Evolutionary conservation across 2,113 vertebrate genomes (phyloP), one percentile per base, ranked within the genome.

Genomic region (Ardeotis arabs): DNA sequence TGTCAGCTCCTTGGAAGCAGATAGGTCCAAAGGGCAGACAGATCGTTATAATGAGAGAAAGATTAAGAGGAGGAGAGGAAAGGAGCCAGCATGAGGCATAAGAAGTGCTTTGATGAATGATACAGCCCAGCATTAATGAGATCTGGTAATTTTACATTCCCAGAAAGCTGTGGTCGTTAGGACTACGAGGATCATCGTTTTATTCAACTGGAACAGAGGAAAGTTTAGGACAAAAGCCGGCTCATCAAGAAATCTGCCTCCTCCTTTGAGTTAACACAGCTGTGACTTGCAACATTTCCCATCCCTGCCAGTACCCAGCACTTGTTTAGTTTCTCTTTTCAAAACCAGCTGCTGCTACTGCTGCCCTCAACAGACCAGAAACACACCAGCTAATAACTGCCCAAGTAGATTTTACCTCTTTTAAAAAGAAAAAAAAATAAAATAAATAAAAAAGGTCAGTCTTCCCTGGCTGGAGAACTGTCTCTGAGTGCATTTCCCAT

Each of bases 91-190:
- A 49, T 73, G 95, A 94, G 70, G 80, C 53, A 13, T 35, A 87
- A 96, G 90, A 28, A 95, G 77, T 3, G 60, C 95, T 96, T 97
- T 97, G 96, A 96, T 96, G 96, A 94, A 95, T 92, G 96, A 94
- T 96, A 95, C 76, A 91, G 97, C 90, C 95, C 66, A 79, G 92
- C 95, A 97, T 96, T 97, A 98, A 98, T 98, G 97, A 98, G 97
- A 98, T 94, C 68, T 90, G 94, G 93, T 96, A 85, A 89, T 96
- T 95, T 98, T 94, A 98, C 87, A 83, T 91, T 78, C 89, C 93
- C 84, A 88, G 89, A 93, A 93, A 92, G 94, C 82, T 49, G 4
- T 24, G 87, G 84, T 52, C 16, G 31, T 53, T 89, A 70, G 62
- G 84, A 90, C 24, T 31, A 37, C 1, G 53, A 82, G 64, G 79